Conservation (phyloP, 2,888 invertebrate species). For the Cyclophora albipunctata region DNA sequence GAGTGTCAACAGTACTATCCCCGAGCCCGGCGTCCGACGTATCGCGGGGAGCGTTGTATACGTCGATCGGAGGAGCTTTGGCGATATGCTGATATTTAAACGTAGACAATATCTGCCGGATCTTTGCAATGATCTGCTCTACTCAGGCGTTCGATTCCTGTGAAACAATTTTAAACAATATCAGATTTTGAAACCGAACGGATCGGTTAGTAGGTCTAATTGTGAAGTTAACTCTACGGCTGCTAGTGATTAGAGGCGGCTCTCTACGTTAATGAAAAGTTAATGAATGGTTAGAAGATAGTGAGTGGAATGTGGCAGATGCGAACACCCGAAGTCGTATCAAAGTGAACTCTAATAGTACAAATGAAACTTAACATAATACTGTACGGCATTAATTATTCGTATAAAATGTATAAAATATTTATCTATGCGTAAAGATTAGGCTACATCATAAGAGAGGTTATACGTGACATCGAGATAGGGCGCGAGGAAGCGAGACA, state of each 20-base stretch:
- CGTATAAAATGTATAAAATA: slow-evolving; percentile 69
- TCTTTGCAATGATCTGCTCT: slow-evolving; percentile 90
- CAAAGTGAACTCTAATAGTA: slow-evolving; percentile 22
- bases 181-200: slow-evolving; percentile 39
- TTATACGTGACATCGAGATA: slow-evolving; percentile 50
- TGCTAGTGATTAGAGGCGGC: slow-evolving; percentile 48
- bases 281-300: slow-evolving; percentile 43
- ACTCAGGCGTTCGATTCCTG: slow-evolving; percentile 93
- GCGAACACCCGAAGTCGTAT: slow-evolving; percentile 29
- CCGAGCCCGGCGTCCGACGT: slow-evolving; percentile 45
- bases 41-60: slow-evolving; percentile 58
- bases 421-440: slow-evolving; percentile 69
- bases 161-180: slow-evolving; percentile 67
- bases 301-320: slow-evolving; percentile 41
- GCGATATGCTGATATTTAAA: slow-evolving; percentile 80
- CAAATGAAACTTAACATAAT: slow-evolving; percentile 49
- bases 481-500: slow-evolving; percentile 56
- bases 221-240: too few relatives aligned
- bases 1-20: slow-evolving; percentile 61
- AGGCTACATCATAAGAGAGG: slow-evolving; percentile 68
- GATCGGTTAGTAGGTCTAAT: slow-evolving; percentile 41
- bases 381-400: slow-evolving; percentile 56
- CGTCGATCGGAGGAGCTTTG: slow-evolving; percentile 68
- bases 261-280: slow-evolving; percentile 47
- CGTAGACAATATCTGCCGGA: slow-evolving; percentile 85